phyloP scores from a whole-genome alignment of 1,140 invertebrate species.

The Nasonia giraulti region DNA sequence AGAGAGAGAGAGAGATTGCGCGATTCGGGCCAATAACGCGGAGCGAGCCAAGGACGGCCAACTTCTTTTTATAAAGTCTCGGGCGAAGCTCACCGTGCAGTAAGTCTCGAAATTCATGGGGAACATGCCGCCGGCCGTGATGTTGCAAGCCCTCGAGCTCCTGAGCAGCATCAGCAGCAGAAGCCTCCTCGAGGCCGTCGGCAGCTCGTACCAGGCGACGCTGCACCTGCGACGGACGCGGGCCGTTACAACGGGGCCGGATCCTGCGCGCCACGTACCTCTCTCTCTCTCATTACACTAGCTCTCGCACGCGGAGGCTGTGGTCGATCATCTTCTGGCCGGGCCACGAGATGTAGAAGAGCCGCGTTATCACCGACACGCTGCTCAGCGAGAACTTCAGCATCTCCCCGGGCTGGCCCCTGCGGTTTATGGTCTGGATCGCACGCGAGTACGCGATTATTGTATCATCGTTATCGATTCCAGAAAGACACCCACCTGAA shows the following conservation, averaged over 20 bases:
- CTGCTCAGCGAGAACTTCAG: not conserved
- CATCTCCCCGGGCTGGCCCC: not conserved
- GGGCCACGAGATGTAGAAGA: conserved; percentile 39
- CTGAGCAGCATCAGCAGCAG: conserved; percentile 15
- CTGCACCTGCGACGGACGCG: not conserved
- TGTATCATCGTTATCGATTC: too few relatives aligned
- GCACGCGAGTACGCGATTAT: too few relatives aligned
- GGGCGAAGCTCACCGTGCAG: conserved; percentile 15
- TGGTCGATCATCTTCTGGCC: conserved; percentile 21
- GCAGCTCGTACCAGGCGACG: conserved; percentile 19
- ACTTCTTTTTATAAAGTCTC: not conserved
- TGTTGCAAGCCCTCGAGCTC: conserved; percentile 17
- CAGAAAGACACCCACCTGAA: too few relatives aligned
- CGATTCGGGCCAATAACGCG: too few relatives aligned
- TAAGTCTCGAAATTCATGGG: conserved; percentile 34
- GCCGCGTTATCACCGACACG: not conserved
- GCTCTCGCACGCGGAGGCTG: not conserved
- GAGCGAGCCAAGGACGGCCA: not conserved
- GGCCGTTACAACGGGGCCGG: too few relatives aligned
- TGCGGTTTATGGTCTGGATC: not conserved
- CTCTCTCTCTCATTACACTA: conserved; percentile 10
- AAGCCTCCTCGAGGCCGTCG: conserved; percentile 18
- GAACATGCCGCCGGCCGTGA: conserved; percentile 27
- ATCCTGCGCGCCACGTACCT: too few relatives aligned
- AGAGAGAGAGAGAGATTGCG: too few relatives aligned